Evolutionary conservation across 1,140 invertebrate genomes (phyloP).

Genomic region (Drosophila orosa): DNA sequence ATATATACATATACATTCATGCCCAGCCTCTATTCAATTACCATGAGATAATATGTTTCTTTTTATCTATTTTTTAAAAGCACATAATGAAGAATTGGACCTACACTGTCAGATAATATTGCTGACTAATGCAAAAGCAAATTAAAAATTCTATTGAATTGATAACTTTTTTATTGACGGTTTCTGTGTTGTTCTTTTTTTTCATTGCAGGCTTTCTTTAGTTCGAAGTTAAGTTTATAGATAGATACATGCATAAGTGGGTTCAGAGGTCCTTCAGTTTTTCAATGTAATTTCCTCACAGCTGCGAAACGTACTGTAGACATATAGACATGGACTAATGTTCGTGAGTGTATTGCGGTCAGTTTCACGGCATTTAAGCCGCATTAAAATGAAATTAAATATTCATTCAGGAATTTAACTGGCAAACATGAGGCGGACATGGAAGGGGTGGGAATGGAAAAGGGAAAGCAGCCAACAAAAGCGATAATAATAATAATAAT

Average conservation of each 20-base stretch:
- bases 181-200: not conserved
- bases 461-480: not conserved
- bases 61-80: not conserved
- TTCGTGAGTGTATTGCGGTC: constrained; percentile 5
- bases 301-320: not conserved
- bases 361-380: constrained; percentile 55
- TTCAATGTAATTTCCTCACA: not conserved
- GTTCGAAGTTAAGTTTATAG: not conserved
- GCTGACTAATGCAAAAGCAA: not conserved
- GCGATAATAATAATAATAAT: constrained; percentile 43
- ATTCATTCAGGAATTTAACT: constrained; percentile 59
- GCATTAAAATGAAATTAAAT: constrained; percentile 67
- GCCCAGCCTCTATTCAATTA: not conserved
- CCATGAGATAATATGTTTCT: not conserved
- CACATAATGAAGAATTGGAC: not conserved
- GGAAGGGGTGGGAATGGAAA: not conserved
- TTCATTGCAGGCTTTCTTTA: not conserved
- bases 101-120: not conserved
- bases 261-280: too few relatives aligned
- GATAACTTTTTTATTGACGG: not conserved
- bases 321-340: not conserved
- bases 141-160: not conserved
- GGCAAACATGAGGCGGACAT: constrained; percentile 22
- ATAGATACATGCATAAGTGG: not conserved
- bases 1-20: not conserved